Base-by-base conservation (phyloP, 1,140 invertebrate species). In the Acromyrmex charruanus region DNA sequence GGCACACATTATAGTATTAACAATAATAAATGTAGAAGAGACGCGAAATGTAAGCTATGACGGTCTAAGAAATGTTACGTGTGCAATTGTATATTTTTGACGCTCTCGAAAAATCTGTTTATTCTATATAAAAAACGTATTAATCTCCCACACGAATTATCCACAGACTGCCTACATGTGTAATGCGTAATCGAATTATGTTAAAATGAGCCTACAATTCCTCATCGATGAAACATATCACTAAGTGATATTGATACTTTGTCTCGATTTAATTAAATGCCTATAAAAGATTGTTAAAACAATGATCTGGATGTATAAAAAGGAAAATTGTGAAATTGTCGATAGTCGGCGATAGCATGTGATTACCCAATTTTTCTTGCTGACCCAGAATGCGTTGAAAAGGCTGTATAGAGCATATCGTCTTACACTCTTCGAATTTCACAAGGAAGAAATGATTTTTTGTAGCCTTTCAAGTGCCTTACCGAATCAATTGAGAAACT, bases 391-490 rank as follows among this genome's bases (percentile, higher is more conserved):
- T 18, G 55, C 53, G 14, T 80, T 21, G 61, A 66, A 39, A 80
- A 68, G 25, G 35, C 14, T 81, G 21, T 59, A 58, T n/a, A 51
- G 44, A 85, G 61, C 28, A 66, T 89, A 79, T 90, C 82, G 55
- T 88, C n/a, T 75, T 66, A 61, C 1, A 71, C 31, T 39, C 77
- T 71, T 28, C 18, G n/a, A 9, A 65, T 35, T 79, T 79, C n/a
- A 12, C 88, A 51, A 61, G 68, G 35, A 58, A 88, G 35, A 68
- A 66, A 44, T 68, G 79, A 82, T 87, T 81, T 58, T 89, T 87
- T 86, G 82, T 82, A 82, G 91, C 91, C 91, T 92, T 93, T 93
- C 89, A 91, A 92, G 93, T 93, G 93, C 92, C 93, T 93, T 93
- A 92, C 88, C 80, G 77, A 86, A 92, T 51, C 65, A 82, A 84